These are phyloP conservation scores for Pantelozetes paolii DNA, from an alignment of 2,888 invertebrate species.

Conservation along the genomic window DNA sequence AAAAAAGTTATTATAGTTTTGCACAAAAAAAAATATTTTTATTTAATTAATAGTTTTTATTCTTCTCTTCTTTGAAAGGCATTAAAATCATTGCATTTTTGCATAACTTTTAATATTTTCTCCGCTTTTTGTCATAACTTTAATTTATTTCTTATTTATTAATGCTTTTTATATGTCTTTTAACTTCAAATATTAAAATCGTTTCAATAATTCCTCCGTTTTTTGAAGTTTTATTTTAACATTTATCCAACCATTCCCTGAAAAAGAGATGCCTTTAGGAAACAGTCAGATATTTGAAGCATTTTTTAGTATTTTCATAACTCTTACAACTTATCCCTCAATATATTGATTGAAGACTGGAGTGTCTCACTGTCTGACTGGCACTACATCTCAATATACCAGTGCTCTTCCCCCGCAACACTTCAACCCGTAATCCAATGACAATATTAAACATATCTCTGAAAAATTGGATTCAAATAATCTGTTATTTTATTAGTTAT, in stretches of 20 bases:
- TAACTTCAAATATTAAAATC: neutral
- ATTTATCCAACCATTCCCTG: neutral
- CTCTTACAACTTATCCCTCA: neutral
- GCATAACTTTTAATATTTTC: neutral
- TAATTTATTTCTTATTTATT: neutral
- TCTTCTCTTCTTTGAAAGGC: constrained; percentile 4
- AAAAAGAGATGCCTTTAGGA: constrained; percentile 24
- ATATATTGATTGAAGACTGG: neutral
- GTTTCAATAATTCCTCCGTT: neutral
- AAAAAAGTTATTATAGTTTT: neutral
- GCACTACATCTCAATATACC: neutral
- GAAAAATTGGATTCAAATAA: neutral
- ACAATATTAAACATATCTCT: neutral
- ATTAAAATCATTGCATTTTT: constrained; percentile 1
- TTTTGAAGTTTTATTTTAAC: neutral
- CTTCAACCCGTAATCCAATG: neutral
- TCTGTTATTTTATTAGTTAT: neutral
- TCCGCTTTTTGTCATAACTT: neutral
- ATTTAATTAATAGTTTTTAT: neutral
- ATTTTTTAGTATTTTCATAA: neutral
- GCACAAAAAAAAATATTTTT: neutral
- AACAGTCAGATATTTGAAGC: neutral
- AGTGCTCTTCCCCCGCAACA: neutral
- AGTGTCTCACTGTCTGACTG: neutral
- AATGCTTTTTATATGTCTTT: neutral